These are phyloP conservation scores for Venustaconcha ellipsiformis DNA, from an alignment of 1,140 invertebrate genomes.

Conservation along the genomic window DNA sequence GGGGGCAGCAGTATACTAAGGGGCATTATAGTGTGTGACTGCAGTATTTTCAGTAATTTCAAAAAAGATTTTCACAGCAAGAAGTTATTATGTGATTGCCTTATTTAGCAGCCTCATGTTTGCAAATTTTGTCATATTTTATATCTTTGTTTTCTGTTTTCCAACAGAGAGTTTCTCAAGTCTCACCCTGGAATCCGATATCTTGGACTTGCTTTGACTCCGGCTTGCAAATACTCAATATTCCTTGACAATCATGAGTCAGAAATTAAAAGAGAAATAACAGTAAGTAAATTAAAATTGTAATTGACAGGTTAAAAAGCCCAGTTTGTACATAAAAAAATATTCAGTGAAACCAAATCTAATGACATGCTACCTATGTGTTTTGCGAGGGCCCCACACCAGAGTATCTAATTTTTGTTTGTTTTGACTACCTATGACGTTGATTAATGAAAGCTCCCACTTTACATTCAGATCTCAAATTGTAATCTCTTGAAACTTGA, in stretches of 20 bases:
- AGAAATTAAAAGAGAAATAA: conserved; percentile 50
- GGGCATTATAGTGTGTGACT: neutral
- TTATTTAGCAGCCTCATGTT: neutral
- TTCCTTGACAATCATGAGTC: conserved; percentile 64
- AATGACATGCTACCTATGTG: too few relatives aligned
- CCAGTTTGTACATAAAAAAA: too few relatives aligned
- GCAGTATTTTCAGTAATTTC: neutral
- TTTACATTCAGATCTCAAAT: too few relatives aligned
- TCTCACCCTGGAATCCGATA: conserved; percentile 71
- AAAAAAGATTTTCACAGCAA: neutral
- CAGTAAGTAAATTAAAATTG: conserved; percentile 49
- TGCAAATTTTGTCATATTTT: conserved; percentile 1
- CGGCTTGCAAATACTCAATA: conserved; percentile 74
- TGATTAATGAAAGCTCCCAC: too few relatives aligned
- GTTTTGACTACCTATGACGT: too few relatives aligned
- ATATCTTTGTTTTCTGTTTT: conserved; percentile 9
- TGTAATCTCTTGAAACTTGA: too few relatives aligned
- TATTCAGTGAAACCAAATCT: too few relatives aligned
- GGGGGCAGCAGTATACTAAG: too few relatives aligned
- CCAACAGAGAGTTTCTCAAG: conserved; percentile 54
- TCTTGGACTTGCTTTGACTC: conserved; percentile 76
- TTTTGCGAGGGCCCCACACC: too few relatives aligned
- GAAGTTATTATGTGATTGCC: neutral
- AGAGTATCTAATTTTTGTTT: too few relatives aligned
- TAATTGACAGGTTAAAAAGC: neutral